Percentiles rank a stretch among this genome's conserved stretches.
These are phyloP conservation scores for Harmothoe impar DNA, from an alignment of 2,888 invertebrate genomes.

Conservation along the genomic window DNA sequence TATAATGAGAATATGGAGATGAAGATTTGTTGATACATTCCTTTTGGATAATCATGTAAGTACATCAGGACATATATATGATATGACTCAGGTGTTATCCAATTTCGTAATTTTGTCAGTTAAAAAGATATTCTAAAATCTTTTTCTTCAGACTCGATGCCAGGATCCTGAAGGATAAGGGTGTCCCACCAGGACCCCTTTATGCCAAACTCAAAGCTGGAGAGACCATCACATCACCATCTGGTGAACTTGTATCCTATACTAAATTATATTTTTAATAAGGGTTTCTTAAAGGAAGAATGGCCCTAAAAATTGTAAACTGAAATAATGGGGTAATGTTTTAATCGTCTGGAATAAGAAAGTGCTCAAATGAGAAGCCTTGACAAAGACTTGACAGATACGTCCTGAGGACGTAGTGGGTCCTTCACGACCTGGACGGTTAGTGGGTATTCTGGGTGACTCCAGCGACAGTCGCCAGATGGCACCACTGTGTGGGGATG, in stretches of 20 bases:
- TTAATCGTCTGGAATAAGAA: no score
- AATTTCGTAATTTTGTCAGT: no score
- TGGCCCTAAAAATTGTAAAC: no score
- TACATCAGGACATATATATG: no score
- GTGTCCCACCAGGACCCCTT: conserved; percentile 82
- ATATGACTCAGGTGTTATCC: no score
- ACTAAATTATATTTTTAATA: no score
- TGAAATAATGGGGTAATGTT: no score
- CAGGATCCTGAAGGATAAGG: conserved; percentile 76
- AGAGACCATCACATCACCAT: conserved; percentile 76
- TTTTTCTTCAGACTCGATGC: conserved; percentile 77
- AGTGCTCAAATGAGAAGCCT: not conserved
- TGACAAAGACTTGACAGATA: conserved; percentile 70
- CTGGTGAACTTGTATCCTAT: conserved; percentile 74
- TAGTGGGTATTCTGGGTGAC: conserved; percentile 83
- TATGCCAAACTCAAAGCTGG: conserved; percentile 82
- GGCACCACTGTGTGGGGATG: conserved; percentile 76
- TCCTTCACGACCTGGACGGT: conserved; percentile 79
- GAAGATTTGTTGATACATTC: no score
- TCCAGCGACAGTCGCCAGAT: conserved; percentile 81
- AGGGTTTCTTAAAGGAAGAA: no score
- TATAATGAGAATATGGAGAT: no score
- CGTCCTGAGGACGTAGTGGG: conserved; percentile 79
- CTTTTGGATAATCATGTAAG: no score
- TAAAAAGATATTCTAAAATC: no score